These are phyloP conservation scores for Phacellophora camtschatica DNA, from an alignment of 30 jellyfish, hydroid and myxozoan species.

Conservation along the genomic window DNA sequence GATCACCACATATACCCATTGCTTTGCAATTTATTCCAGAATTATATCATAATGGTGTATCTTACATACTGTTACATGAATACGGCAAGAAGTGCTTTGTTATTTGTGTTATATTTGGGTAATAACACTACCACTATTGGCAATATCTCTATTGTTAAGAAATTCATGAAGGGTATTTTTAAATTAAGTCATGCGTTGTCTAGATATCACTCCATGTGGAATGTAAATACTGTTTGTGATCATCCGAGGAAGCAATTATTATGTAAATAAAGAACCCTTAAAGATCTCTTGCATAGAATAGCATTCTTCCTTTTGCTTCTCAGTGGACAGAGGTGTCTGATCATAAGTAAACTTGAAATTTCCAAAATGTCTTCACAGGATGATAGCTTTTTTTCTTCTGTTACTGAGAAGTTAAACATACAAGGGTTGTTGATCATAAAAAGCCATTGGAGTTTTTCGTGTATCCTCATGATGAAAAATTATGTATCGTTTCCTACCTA, in stretches of 20 bases:
- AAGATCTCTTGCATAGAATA: neutral
- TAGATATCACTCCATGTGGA: neutral
- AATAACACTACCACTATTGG: neutral
- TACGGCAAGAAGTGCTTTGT: neutral
- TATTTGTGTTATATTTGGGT: neutral
- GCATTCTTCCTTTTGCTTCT: conserved; percentile 6
- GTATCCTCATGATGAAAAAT: conserved; percentile 5
- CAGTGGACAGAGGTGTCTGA: conserved; percentile 44
- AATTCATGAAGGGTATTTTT: neutral
- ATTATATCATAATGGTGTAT: neutral
- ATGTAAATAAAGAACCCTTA: neutral
- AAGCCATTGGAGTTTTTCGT: conserved; percentile 12
- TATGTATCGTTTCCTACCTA: conserved; percentile 27
- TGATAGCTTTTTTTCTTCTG: conserved; percentile 10
- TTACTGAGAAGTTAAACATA: conserved; percentile 14
- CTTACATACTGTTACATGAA: neutral
- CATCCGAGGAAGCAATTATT: neutral
- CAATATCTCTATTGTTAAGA: neutral
- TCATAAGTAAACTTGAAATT: neutral
- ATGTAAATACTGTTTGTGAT: neutral
- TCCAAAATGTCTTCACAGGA: neutral
- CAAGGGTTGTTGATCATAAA: conserved; percentile 17
- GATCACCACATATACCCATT: neutral
- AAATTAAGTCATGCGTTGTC: neutral
- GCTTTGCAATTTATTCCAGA: neutral